Evolutionary conservation across 2,113 vertebrate genomes (phyloP), one percentile per base, ranked within the genome.

Genomic region (Esox niger): DNA sequence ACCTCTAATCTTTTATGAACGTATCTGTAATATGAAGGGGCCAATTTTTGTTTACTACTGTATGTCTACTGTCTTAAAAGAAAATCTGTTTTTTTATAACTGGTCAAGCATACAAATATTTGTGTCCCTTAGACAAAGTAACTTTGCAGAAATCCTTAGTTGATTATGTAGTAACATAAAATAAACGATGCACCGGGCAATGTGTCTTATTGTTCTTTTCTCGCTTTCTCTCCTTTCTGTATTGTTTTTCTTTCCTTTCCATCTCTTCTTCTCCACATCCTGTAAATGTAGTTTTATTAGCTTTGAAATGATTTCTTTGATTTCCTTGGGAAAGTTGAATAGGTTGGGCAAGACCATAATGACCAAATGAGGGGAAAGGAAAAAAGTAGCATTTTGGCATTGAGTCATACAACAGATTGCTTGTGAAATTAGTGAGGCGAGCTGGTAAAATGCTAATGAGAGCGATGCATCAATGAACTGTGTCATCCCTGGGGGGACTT

Each of bases 371-470:
- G 90, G 88, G 56, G 63, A 49, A 46, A 49, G 27, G 58, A 89
- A 89, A 88, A 90, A 87, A 83, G 85, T 90, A 91, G 89, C 92
- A 43, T 43, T n/a, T n/a, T n/a, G n/a, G 92, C 92, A 92, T 88
- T 87, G 89, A 91, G 89, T 88, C 90, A 90, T 92, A 91, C 91
- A 93, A 93, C 80, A 81, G 92, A 91, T 92, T 21, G n/a, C 47
- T 52, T n/a, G 47, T 52, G 47, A 75, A 91, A 90, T 88, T 83
- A 88, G 91, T 83, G 88, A 90, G 91, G 89, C 89, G 89, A 90
- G 90, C 89, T 89, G 91, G 92, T 90, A 90, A 90, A 90, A 94
- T 95, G 92, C 89, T 95, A 96, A 96, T 95, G 94, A 95, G 93
- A 77, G 86, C 85, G 91, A 92, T 86, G 92, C 92, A 94, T 94